Evolutionary conservation across 2,888 invertebrate species (phyloP), one percentile per base, ranked within the genome.

Genomic region (Thymelicus acteon): DNA sequence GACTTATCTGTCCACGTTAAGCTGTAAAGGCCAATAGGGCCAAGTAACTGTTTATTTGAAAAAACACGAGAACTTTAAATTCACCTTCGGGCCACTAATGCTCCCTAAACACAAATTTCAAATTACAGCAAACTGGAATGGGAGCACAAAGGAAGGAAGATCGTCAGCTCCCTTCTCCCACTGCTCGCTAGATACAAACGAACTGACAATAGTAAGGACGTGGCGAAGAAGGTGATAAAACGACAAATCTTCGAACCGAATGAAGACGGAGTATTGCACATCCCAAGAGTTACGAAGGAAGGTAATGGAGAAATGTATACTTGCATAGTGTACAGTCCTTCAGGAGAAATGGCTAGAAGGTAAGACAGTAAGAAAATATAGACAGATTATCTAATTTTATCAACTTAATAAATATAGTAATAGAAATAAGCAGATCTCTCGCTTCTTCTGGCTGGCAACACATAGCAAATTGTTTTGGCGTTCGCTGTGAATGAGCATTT

Each of bases 241-340:
- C 79, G 92, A 71, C 89, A 92, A 67, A 75, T 91, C 0, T 87
- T 86, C 67, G 89, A 90, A 57, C 82, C 86, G 0, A 87, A 84
- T 48, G 91, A 92, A 78, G 91, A 95, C 60, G 96, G 96, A 0
- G 92, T 95, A 52, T 82, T 96, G 74, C 94, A 93, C 76, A 95
- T 96, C 83, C 94, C 94, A 68, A 94, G 93, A 78, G 90, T 96
- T 19, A 90, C 95, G 74, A 95, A 95, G 60, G 91, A 91, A 61
- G 95, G 96, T 67, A 97, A 97, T 85, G 96, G 96, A 49, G 97
- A 97, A 66, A 94, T 95, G 67, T 97, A 97, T 85, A 97, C 96
- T n/a, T 98, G 97, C 89, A 95, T 96, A 60, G 97, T 97, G 0
- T 95, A 95, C 69, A 96, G 96, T 82, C 95, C 96, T 44, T 96